Evolutionary conservation across 2,797 vertebrate genomes (phyloP).

Genomic region (Mycteria americana): DNA sequence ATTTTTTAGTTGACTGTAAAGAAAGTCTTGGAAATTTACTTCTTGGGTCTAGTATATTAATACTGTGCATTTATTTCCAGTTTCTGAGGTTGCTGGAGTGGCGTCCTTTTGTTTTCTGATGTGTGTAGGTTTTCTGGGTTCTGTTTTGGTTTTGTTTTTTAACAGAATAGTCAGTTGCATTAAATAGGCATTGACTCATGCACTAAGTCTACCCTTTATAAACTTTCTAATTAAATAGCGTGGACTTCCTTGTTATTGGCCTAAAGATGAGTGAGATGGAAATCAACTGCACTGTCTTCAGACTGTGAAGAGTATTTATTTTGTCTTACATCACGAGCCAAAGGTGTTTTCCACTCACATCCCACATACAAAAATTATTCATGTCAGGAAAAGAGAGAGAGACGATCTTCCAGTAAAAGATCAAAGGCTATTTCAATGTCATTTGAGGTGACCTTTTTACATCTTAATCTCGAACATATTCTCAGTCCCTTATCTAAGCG

Average conservation of each 20-base stretch:
- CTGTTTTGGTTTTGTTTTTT: neutral
- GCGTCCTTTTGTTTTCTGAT: neutral
- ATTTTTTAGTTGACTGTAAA: neutral
- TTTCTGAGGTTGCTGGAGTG: neutral
- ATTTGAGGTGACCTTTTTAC: neutral
- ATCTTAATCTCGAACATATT: neutral
- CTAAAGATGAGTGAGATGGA: neutral
- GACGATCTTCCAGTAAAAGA: neutral
- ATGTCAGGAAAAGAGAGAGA: neutral
- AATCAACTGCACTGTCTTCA: neutral
- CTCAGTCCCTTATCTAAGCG: neutral
- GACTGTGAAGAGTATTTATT: neutral
- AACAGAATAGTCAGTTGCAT: neutral
- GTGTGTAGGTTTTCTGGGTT: neutral
- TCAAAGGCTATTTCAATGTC: neutral
- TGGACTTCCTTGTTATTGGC: neutral
- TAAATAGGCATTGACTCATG: neutral
- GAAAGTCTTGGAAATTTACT: neutral
- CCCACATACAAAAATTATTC: neutral
- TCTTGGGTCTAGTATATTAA: neutral
- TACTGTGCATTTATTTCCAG: neutral
- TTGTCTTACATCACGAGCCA: neutral
- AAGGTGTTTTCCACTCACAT: neutral
- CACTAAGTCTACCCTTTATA: neutral
- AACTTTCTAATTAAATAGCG: neutral